These are phyloP conservation scores for Microplitis mediator DNA, from an alignment of 1,140 invertebrate genomes.

Conservation along the genomic window DNA sequence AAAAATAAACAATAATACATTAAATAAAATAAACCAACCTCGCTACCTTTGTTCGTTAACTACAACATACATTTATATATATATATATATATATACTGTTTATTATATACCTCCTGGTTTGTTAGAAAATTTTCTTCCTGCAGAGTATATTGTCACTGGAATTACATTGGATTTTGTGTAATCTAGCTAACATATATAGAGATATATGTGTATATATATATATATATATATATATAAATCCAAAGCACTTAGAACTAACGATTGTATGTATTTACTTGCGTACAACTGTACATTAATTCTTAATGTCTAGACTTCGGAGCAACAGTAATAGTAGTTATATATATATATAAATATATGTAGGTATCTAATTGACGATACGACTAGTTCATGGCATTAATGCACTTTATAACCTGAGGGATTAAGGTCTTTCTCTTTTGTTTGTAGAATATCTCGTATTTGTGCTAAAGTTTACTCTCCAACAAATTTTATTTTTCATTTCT, in stretches of 20 bases:
- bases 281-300: background rate
- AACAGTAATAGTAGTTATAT: background rate
- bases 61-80: no score
- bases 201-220: no score
- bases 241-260: background rate
- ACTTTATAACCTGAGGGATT: background rate
- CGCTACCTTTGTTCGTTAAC: no score
- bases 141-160: background rate
- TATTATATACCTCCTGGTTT: background rate
- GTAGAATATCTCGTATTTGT: background rate
- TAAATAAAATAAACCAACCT: no score
- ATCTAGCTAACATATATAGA: background rate
- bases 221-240: background rate
- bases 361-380: constrained; percentile 19
- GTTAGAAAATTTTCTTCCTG: background rate
- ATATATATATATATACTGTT: no score
- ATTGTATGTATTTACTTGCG: background rate
- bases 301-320: background rate
- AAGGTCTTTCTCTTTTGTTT: background rate
- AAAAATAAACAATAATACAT: no score
- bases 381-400: constrained; percentile 18
- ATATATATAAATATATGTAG: background rate
- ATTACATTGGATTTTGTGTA: background rate
- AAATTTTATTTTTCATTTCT: background rate
- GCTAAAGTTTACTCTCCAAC: background rate